Evolutionary conservation across 2,797 vertebrate species (phyloP).

Genomic region (Falco cherrug): DNA sequence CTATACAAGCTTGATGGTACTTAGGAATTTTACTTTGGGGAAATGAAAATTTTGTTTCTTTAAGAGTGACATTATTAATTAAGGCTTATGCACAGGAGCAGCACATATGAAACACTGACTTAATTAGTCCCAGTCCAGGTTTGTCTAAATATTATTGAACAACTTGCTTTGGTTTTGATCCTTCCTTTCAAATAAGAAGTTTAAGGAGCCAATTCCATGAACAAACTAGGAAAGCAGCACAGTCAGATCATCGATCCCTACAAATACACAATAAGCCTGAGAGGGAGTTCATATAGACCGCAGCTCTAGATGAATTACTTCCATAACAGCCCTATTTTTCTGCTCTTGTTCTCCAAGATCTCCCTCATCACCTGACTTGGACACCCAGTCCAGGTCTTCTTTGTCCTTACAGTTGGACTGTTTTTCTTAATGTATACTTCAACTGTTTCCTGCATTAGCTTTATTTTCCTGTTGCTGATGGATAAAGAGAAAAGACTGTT

Average conservation of each 20-base stretch:
- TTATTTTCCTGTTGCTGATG: neutral
- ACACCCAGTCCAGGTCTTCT: neutral
- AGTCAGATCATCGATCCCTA: neutral
- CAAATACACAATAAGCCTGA: neutral
- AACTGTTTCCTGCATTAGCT: neutral
- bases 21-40: neutral
- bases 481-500: neutral
- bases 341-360: neutral
- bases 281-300: neutral
- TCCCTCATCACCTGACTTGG: neutral
- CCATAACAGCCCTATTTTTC: neutral
- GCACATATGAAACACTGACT: neutral
- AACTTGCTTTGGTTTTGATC: neutral
- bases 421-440: neutral
- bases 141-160: neutral
- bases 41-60: neutral
- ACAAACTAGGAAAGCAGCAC: neutral
- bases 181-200: neutral
- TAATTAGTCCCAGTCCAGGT: neutral
- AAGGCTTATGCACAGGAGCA: neutral
- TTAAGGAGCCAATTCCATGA: neutral
- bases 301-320: neutral
- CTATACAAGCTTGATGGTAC: neutral
- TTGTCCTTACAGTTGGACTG: neutral
- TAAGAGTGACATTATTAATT: neutral